Percentiles rank a stretch among this genome's conserved stretches.
phyloP scores from a whole-genome alignment of 2,113 vertebrate genomes.

The Calyptommatus sinebrachiatus region DNA sequence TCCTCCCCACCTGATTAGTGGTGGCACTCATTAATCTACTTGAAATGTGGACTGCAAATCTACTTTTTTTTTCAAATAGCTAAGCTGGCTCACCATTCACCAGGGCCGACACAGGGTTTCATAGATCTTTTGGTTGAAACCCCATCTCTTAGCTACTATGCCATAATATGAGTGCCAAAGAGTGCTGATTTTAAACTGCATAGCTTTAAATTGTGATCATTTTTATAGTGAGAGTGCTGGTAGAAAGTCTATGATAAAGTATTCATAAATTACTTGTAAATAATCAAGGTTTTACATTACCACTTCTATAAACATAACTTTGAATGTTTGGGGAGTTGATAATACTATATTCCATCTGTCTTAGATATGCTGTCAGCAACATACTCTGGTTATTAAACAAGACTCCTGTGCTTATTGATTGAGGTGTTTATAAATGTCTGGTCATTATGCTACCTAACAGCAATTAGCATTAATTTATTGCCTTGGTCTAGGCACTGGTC shows the following conservation, averaged over 20 bases:
- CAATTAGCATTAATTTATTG: constrained; percentile 23
- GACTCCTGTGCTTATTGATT: constrained; percentile 19
- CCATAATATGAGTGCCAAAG: neutral
- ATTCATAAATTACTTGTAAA: neutral
- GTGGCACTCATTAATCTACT: too few relatives aligned
- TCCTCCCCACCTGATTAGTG: too few relatives aligned
- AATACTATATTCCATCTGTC: neutral
- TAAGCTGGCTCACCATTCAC: too few relatives aligned
- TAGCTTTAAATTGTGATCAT: neutral
- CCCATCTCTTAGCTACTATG: too few relatives aligned
- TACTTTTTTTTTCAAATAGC: too few relatives aligned
- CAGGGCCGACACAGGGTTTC: too few relatives aligned
- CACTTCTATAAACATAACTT: neutral
- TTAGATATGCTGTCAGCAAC: neutral
- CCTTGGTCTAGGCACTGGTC: constrained; percentile 6
- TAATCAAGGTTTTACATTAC: neutral
- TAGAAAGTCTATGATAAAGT: neutral
- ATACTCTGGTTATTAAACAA: constrained; percentile 3
- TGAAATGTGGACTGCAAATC: too few relatives aligned
- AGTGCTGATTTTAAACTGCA: too few relatives aligned
- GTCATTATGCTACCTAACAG: constrained; percentile 25
- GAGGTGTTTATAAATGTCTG: constrained; percentile 33
- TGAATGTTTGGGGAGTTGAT: neutral
- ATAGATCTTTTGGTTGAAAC: too few relatives aligned
- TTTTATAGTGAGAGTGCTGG: neutral